Conservation (phyloP, 2,797 vertebrate genomes). For the Lutjanus campechanus region DNA sequence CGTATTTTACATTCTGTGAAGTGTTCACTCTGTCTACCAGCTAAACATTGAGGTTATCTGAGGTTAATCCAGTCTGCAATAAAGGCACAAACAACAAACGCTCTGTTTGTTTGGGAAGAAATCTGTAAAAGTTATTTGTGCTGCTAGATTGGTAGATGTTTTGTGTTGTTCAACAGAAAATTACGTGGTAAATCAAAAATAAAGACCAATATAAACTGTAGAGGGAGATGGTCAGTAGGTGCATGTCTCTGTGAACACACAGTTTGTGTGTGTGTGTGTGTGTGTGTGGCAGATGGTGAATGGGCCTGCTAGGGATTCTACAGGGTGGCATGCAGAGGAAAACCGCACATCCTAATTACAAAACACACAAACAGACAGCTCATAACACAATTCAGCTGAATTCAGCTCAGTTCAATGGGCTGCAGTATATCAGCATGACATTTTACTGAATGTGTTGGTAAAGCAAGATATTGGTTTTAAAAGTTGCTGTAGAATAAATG, state of each 20-base stretch:
- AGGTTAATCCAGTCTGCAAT: slow-evolving; percentile 32
- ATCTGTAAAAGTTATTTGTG: neutral
- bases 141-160: no score
- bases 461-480: neutral
- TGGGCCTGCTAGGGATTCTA: slow-evolving; percentile 68
- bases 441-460: neutral
- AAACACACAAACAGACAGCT: slow-evolving; percentile 18
- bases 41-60: slow-evolving; percentile 2
- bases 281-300: slow-evolving; percentile 77
- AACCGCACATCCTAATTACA: slow-evolving; percentile 70
- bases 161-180: no score
- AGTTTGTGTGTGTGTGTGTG: slow-evolving; percentile 10
- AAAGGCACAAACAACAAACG: slow-evolving; percentile 5
- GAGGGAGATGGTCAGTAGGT: slow-evolving; percentile 30
- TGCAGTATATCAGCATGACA: neutral
- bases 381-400: neutral
- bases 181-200: no score
- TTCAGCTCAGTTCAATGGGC: neutral
- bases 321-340: slow-evolving; percentile 62
- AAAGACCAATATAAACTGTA: neutral
- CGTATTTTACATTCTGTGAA: neutral
- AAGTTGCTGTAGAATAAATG: neutral
- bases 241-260: slow-evolving; percentile 21
- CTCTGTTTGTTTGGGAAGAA: neutral
- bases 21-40: neutral